Percentiles rank a stretch among this genome's conserved stretches.
Evolutionary conservation across 2,888 invertebrate genomes (phyloP).

Genomic region (Agonopterix heracliana): DNA sequence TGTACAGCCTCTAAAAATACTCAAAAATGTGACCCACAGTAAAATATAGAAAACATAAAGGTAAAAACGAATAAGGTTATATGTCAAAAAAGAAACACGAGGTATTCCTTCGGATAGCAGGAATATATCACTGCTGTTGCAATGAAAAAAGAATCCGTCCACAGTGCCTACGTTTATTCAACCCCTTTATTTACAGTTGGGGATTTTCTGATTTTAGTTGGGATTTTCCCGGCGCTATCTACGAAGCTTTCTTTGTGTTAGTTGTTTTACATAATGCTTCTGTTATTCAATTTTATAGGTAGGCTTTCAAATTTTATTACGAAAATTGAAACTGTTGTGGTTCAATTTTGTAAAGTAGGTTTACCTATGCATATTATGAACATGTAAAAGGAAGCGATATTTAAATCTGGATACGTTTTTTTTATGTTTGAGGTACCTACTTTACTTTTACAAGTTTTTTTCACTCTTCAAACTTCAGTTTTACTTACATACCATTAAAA

Average conservation of each 20-base stretch:
- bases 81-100: conserved; percentile 13
- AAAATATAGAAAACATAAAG: background rate
- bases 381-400: background rate
- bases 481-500: too few species aligned
- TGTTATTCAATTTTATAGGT: conserved; percentile 3
- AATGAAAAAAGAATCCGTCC: conserved; percentile 52
- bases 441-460: too few species aligned
- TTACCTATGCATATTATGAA: too few species aligned
- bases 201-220: conserved; percentile 54
- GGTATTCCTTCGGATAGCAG: conserved; percentile 28
- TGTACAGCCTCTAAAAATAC: too few species aligned
- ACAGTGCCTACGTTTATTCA: conserved; percentile 49
- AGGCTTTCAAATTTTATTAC: background rate
- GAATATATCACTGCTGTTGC: conserved; percentile 46
- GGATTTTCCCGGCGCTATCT: conserved; percentile 48
- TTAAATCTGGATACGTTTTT: too few species aligned
- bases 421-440: too few species aligned
- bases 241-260: conserved; percentile 5
- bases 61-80: conserved; percentile 3
- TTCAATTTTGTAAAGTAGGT: background rate
- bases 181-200: conserved; percentile 52
- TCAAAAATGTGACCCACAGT: too few species aligned
- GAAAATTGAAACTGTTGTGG: background rate
- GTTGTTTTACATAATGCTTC: conserved; percentile 6
- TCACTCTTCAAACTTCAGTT: too few species aligned